Base-by-base conservation (phyloP, 2,797 vertebrate genomes). In the Galaxias olidus region DNA sequence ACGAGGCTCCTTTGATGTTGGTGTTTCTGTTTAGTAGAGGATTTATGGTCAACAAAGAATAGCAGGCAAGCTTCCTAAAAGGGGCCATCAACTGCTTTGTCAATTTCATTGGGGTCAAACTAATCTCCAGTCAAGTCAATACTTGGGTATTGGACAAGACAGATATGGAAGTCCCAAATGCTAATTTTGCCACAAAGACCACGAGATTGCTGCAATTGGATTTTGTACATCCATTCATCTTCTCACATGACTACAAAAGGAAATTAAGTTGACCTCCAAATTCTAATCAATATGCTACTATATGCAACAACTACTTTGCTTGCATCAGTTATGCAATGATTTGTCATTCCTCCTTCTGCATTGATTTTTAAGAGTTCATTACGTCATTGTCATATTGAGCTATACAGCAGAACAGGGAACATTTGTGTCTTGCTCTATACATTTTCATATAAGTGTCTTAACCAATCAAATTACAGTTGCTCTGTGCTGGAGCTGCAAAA, bases 201-300 rank as follows among this genome's bases (percentile, higher is more conserved):
- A 47, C 20, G 0, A 6, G 2, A 41, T 49, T 10, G 20, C 10
- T 49, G 4, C 58, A 10, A 15, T 49, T 61, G 9, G 68, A 77
- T 74, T 83, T 30, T 68, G 57, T 59, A 60, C 65, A 40, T 73
- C 65, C 74, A 59, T 68, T 76, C 46, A 74, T 73, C 53, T 72
- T 69, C 69, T 76, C 55, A 68, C 14, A 76, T 8, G 48, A 51
- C 70, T 51, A 57, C 41, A 65, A 68, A 52, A 0, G 9, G 75
- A 61, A 83, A 87, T 86, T 30, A 78, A 66, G 55, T 73, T 84
- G 82, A 84, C 80, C 81, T 80, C 83, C 73, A 71, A 65, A 56
- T 59, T n/a, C 1, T 0, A 42, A 63, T 76, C 72, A 68, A 60
- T 65, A 54, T 65, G 15, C 40, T 46, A 40, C 45, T 9, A 19